These are phyloP conservation scores for Acarapis woodi DNA, from an alignment of 1,140 invertebrate species.

Conservation along the genomic window DNA sequence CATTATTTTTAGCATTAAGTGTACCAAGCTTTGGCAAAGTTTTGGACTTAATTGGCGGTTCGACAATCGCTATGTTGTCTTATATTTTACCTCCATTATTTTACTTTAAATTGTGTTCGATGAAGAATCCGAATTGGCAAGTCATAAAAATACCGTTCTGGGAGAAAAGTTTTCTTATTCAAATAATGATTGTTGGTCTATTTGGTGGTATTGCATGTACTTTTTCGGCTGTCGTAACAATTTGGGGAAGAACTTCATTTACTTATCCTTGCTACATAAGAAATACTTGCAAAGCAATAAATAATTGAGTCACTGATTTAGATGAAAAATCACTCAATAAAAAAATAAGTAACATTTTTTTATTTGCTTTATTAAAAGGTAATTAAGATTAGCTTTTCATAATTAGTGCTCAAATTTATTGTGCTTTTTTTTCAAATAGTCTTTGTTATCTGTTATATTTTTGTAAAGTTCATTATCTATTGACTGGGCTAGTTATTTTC, in stretches of 20 bases:
- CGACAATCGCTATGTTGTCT: slow-evolving; percentile 47
- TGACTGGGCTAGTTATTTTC: no score
- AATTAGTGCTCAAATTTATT: no score
- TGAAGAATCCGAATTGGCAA: slow-evolving; percentile 11
- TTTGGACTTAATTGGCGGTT: slow-evolving; percentile 55
- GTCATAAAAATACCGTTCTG: background rate
- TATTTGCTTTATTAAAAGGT: no score
- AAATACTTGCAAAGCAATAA: background rate
- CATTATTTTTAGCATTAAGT: slow-evolving; percentile 43
- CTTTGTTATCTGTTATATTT: no score
- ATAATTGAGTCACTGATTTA: no score
- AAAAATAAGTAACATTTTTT: no score
- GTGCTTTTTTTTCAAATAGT: no score
- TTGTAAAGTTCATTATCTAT: no score
- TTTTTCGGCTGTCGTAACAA: background rate
- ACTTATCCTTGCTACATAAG: slow-evolving; percentile 4
- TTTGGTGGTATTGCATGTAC: slow-evolving; percentile 3
- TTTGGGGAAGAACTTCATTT: background rate
- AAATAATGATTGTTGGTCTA: background rate
- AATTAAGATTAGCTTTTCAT: no score
- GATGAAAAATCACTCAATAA: no score
- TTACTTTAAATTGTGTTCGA: slow-evolving; percentile 28
- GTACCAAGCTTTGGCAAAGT: slow-evolving; percentile 64
- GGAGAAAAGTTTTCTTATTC: background rate
- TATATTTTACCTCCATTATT: slow-evolving; percentile 62